These are phyloP conservation scores for Meloidogyne hapla DNA, from an alignment of 1,140 invertebrate genomes.

Conservation along the genomic window DNA sequence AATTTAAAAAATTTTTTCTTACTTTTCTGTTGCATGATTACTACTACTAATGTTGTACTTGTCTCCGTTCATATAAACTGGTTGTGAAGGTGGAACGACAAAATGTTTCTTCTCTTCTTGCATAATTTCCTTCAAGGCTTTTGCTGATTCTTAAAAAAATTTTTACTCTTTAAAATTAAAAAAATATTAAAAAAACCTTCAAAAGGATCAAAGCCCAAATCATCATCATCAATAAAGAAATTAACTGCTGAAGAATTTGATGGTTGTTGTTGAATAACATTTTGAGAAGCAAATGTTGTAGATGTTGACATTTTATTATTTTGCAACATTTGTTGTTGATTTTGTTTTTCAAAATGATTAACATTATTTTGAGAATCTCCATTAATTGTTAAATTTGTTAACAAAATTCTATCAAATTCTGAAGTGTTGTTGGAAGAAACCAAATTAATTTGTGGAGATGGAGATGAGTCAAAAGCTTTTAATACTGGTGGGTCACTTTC, in stretches of 20 bases:
- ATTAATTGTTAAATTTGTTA: too few species aligned
- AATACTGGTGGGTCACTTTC: too few species aligned
- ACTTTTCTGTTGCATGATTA: background rate
- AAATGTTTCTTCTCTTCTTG: slow-evolving; percentile 50
- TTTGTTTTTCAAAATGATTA: too few species aligned
- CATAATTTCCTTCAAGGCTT: slow-evolving; percentile 51
- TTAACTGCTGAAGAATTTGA: background rate
- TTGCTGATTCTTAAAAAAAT: slow-evolving; percentile 50
- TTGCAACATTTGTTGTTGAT: too few species aligned
- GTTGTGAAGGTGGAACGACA: background rate
- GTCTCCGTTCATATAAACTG: background rate
- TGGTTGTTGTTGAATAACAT: background rate
- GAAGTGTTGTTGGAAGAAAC: too few species aligned
- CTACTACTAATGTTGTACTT: background rate
- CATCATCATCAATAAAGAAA: slow-evolving; percentile 27
- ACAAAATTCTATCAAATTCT: too few species aligned
- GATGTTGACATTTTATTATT: background rate
- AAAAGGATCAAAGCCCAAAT: slow-evolving; percentile 30
- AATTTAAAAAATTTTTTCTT: too few species aligned
- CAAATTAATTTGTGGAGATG: too few species aligned
- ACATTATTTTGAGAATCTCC: too few species aligned
- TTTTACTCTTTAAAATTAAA: background rate
- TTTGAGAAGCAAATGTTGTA: background rate
- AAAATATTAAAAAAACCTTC: background rate
- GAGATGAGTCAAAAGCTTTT: too few species aligned